These are phyloP conservation scores for Allobates femoralis DNA, from an alignment of 2,797 vertebrate species.

Conservation along the genomic window DNA sequence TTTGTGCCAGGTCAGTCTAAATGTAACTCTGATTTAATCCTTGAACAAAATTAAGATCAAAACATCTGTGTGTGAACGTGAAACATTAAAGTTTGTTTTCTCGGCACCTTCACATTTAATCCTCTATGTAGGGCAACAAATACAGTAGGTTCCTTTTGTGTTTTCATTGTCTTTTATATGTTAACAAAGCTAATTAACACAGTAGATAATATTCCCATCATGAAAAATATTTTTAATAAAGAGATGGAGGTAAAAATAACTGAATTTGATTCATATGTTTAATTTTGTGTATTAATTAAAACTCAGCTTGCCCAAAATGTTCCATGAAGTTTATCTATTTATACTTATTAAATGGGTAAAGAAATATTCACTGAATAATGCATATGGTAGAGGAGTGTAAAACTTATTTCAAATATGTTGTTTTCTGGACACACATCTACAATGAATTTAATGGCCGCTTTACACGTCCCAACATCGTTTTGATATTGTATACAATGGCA, in stretches of 20 bases:
- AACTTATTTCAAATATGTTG: background rate
- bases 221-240: constrained; percentile 37
- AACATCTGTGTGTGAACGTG: background rate
- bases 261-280: background rate
- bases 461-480: too few relatives aligned
- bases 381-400: background rate
- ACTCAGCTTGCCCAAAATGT: background rate
- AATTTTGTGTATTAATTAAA: constrained; percentile 9
- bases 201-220: constrained; percentile 20
- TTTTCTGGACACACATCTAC: background rate
- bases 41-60: constrained; percentile 11
- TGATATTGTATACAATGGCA: too few relatives aligned
- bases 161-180: background rate
- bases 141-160: background rate
- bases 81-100: constrained; percentile 11
- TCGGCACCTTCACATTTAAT: background rate
- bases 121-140: constrained; percentile 4
- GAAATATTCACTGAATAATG: background rate
- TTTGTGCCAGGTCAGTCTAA: constrained; percentile 25
- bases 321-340: background rate
- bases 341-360: constrained; percentile 11
- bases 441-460: background rate
- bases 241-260: background rate
- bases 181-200: constrained; percentile 13
- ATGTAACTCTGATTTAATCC: constrained; percentile 14